Base-by-base conservation (phyloP, 2,797 vertebrate species). In the Fistularia tabacaria region DNA sequence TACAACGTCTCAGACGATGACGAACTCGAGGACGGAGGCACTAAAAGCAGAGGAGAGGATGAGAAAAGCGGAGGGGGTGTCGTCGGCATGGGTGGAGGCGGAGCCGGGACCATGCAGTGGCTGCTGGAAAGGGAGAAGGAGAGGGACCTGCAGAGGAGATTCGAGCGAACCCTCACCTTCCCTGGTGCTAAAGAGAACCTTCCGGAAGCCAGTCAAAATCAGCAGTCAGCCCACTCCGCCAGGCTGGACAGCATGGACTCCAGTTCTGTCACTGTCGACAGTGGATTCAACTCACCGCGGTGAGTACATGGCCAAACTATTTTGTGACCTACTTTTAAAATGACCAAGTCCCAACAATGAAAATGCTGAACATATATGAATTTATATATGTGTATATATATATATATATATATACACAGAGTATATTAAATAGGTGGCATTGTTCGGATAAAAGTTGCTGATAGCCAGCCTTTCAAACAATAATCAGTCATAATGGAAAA, bases 261-360 rank as follows among this genome's bases (percentile, higher is more conserved):
- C 87, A 98, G 96, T 91, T 98, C 95, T 36, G 94, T 99, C 79
- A 99, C 96, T 12, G 96, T 98, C 73, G 96, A 98, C 90, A 99
- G 97, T 87, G 96, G 97, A 85, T 99, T 99, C 92, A 99, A 99
- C 89, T 99, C 97, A 54, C 97, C 97, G 92, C 92, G 97, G 97
- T 99, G 93, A 93, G 93, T 81, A 43, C 41, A 51, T 14, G 15
- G 42, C 7, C 9, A 5, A 2, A 25, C 5, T 25, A 5, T 25
- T 25, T 25, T 25, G 25, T 3, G 25, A 25, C 2, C 25, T 5
- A 25, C 25, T 25, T 25, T 25, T 25, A 25, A 25, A 25, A 25
- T 25, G 25, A 25, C 25, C 25, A 25, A 25, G 25, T 25, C 2
- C 25, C 25, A 25, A 25, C 25, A 25, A 25, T 2, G 5, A 25